Conservation (phyloP, 2,113 vertebrate species). For the Chamaetylas fuelleborni region DNA sequence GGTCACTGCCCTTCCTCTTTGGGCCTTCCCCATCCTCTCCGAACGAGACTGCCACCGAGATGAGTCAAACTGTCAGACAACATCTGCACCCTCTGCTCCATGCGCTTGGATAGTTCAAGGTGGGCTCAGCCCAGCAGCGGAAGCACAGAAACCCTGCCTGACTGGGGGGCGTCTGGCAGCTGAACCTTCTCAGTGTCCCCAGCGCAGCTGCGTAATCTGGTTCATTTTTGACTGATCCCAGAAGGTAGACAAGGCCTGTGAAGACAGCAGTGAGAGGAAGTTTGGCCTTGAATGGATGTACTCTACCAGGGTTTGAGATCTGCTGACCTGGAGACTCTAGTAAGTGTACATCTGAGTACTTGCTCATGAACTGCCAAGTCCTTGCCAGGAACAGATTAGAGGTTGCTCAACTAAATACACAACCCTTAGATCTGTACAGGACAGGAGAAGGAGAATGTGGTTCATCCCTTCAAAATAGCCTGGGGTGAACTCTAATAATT, state of each 20-base stretch:
- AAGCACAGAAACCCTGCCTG: background rate
- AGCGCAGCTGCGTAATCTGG: fast-evolving
- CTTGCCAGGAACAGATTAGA: background rate
- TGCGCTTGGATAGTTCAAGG: conserved; percentile 24
- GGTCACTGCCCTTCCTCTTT: conserved; percentile 67
- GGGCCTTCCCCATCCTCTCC: conserved; percentile 49
- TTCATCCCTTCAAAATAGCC: background rate
- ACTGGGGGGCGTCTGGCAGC: background rate
- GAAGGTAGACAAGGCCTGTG: background rate
- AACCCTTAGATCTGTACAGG: background rate
- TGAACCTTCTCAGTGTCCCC: background rate
- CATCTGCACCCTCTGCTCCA: conserved; percentile 33
- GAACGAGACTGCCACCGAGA: conserved; percentile 38
- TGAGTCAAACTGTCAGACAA: conserved; percentile 68
- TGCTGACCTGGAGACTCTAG: background rate
- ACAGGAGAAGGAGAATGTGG: background rate
- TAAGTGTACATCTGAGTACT: background rate
- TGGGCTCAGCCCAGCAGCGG: conserved; percentile 16
- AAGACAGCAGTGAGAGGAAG: background rate
- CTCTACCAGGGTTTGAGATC: background rate
- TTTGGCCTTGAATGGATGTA: background rate
- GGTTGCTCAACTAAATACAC: background rate
- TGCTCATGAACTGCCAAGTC: background rate
- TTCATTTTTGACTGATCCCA: background rate
- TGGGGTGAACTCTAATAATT: background rate